Percentiles rank a stretch among this genome's conserved stretches.
Conservation (phyloP, 2,797 vertebrate genomes). For the Squalus acanthias region DNA sequence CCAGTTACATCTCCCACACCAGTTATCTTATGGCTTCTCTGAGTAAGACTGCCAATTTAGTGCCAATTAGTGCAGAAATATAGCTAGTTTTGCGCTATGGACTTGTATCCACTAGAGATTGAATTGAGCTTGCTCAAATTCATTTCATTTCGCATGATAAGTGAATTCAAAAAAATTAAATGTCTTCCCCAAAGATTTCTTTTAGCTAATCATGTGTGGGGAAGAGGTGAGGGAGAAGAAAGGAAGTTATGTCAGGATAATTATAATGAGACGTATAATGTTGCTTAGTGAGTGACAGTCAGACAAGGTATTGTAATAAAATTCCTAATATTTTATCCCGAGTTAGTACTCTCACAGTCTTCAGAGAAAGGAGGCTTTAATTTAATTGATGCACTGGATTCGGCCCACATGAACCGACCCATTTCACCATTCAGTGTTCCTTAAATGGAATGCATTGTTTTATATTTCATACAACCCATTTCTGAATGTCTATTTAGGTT, state of each 20-base stretch:
- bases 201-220: neutral
- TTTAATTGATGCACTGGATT: neutral
- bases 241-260: neutral
- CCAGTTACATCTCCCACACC: neutral
- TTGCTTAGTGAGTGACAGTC: neutral
- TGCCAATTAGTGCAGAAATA: neutral
- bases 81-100: neutral
- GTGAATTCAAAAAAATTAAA: neutral
- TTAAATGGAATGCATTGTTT: neutral
- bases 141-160: neutral
- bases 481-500: neutral
- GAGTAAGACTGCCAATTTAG: neutral
- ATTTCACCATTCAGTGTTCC: neutral
- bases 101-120: neutral
- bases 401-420: neutral
- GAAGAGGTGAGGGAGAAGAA: neutral
- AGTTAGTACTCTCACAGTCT: neutral
- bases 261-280: neutral
- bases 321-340: neutral
- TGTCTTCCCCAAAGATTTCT: slow-evolving; percentile 17
- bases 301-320: neutral
- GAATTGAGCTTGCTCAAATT: neutral
- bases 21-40: neutral
- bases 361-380: neutral
- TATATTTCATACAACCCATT: neutral